Conservation (phyloP, 2,797 vertebrate genomes). For the Cryptoprocta ferox region DNA sequence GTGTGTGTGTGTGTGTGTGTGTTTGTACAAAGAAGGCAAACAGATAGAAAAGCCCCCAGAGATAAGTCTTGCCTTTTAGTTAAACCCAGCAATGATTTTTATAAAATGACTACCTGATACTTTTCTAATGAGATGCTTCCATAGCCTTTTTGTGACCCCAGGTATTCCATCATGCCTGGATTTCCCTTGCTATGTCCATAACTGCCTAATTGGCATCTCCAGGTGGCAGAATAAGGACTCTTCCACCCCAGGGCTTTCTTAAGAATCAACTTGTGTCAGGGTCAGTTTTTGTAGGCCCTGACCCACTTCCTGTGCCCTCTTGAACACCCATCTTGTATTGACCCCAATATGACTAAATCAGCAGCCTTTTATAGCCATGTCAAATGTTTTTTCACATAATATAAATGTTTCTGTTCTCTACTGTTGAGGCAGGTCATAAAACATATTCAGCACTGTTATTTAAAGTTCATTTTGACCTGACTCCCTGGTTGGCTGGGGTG, state of each 20-base stretch:
- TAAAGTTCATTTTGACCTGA: constrained; percentile 48
- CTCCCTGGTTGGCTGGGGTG: background rate
- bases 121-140: background rate
- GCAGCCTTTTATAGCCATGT: background rate
- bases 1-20: background rate
- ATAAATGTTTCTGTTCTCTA: constrained; percentile 10
- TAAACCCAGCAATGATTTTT: background rate
- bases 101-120: background rate
- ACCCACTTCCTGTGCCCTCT: background rate
- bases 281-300: background rate
- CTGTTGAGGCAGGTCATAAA: background rate
- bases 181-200: background rate
- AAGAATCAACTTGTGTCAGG: background rate
- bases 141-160: background rate
- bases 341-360: background rate
- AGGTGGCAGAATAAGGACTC: background rate
- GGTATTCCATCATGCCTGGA: background rate
- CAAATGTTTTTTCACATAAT: background rate
- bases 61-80: background rate
- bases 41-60: background rate
- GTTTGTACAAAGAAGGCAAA: background rate
- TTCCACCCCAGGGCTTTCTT: background rate
- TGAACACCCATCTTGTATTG: background rate
- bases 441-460: constrained; percentile 15
- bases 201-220: background rate